These are phyloP conservation scores for Ptychodera flava DNA, from an alignment of 35 echinoderm and acorn worm species.

Conservation along the genomic window DNA sequence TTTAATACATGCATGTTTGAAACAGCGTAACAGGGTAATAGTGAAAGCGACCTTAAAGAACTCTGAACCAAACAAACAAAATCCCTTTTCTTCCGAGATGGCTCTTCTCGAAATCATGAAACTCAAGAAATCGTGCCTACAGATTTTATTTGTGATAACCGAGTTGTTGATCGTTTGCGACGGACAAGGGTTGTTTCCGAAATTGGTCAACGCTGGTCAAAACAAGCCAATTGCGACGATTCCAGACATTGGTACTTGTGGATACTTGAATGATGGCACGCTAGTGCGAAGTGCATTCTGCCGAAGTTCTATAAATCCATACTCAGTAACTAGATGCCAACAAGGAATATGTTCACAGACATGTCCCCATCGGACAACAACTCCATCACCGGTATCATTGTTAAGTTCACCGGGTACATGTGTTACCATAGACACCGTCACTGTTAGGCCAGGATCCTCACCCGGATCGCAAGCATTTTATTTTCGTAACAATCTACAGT, in stretches of 20 bases:
- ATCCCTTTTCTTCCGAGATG: background rate
- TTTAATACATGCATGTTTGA: too few species aligned
- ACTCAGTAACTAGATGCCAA: constrained; percentile 45
- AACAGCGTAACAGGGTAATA: constrained; percentile 7
- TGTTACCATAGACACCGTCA: constrained; percentile 46
- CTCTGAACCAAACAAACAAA: background rate
- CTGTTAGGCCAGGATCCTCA: constrained; percentile 47
- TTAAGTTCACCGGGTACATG: constrained; percentile 31
- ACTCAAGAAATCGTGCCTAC: constrained; percentile 7
- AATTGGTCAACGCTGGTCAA: constrained; percentile 72
- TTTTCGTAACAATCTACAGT: constrained; percentile 61
- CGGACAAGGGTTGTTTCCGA: constrained; percentile 69
- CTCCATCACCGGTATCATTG: constrained; percentile 24
- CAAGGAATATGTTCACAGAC: constrained; percentile 56
- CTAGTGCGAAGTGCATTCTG: constrained; percentile 64
- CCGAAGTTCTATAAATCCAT: constrained; percentile 60
- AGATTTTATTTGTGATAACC: constrained; percentile 13
- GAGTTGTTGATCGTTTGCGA: constrained; percentile 12
- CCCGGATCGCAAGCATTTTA: constrained; percentile 36
- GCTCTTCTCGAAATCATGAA: constrained; percentile 9
- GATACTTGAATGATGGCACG: constrained; percentile 37
- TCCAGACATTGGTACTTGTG: constrained; percentile 88
- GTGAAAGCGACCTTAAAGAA: background rate
- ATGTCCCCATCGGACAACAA: constrained; percentile 69
- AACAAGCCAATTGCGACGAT: constrained; percentile 61